A percentile compares a stretch with the other conserved stretches of the same genome.
Evolutionary conservation across 2,888 invertebrate genomes (phyloP).

Genomic region (Amiota mariae): DNA sequence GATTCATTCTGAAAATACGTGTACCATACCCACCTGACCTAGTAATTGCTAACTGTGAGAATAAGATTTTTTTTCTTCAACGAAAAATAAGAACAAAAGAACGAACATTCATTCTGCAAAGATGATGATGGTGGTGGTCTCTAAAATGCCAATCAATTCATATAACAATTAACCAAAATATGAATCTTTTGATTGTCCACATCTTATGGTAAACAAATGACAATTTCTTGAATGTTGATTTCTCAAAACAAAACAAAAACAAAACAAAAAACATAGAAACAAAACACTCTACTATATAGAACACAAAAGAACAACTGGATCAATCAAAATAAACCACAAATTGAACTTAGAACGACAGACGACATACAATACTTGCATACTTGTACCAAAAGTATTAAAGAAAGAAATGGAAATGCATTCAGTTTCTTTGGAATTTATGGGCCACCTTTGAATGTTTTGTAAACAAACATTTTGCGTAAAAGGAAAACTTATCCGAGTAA

Average conservation of each 20-base stretch:
- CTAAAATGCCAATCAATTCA: not conserved
- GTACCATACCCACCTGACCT: no score
- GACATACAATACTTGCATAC: no score
- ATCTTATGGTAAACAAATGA: not conserved
- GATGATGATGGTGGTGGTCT: not conserved
- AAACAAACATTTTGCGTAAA: slow-evolving; percentile 62
- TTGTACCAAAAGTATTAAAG: no score
- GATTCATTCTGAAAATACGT: no score
- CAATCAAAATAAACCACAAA: slow-evolving; percentile 55
- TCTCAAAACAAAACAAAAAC: slow-evolving; percentile 53
- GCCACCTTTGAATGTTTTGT: slow-evolving; percentile 51
- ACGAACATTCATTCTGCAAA: no score
- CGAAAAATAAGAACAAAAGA: no score
- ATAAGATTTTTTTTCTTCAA: no score
- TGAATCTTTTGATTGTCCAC: not conserved
- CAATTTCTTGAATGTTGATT: slow-evolving; percentile 29
- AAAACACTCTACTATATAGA: slow-evolving; percentile 45
- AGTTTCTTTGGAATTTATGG: slow-evolving; percentile 5
- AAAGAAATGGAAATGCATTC: no score
- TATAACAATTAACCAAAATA: not conserved
- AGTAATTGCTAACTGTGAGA: no score
- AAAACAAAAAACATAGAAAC: slow-evolving; percentile 67
- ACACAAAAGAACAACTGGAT: slow-evolving; percentile 40
- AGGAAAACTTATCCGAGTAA: slow-evolving; percentile 44
- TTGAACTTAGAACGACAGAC: slow-evolving; percentile 46